These are phyloP conservation scores for Megaceryle torquata DNA, from an alignment of 2,113 vertebrate species.

Conservation along the genomic window DNA sequence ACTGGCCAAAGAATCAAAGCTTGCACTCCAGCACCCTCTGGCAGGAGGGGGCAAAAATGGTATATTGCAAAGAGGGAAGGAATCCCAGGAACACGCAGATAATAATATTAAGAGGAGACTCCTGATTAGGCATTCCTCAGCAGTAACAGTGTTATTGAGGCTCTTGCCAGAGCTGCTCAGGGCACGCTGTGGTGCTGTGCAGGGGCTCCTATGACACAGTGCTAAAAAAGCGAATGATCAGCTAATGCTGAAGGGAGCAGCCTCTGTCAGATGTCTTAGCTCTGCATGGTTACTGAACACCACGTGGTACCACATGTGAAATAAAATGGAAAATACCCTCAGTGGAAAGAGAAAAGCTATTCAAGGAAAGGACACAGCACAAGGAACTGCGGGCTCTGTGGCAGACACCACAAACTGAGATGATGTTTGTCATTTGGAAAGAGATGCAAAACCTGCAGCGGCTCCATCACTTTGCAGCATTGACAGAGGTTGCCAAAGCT, in stretches of 20 bases:
- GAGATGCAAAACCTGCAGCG: not conserved
- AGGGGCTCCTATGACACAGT: not conserved
- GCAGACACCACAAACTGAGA: not conserved
- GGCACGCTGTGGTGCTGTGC: fast-evolving
- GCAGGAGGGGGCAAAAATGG: not conserved
- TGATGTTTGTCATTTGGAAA: not conserved
- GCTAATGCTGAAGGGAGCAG: not conserved
- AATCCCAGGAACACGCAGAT: not conserved
- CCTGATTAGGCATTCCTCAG: not conserved
- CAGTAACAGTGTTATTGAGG: not conserved
- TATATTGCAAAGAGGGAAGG: not conserved
- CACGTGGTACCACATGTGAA: not conserved
- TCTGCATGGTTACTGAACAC: not conserved
- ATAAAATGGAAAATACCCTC: not conserved
- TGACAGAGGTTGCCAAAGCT: not conserved
- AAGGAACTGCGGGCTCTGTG: not conserved
- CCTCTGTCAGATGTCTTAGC: not conserved
- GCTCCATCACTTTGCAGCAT: not conserved
- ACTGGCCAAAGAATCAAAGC: not conserved
- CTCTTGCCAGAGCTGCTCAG: not conserved
- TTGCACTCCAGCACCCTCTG: not conserved
- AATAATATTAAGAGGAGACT: not conserved
- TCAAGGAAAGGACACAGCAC: not conserved
- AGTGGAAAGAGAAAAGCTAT: not conserved
- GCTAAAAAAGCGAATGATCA: not conserved